Percentiles rank a stretch among this genome's conserved stretches.
Conservation (phyloP, 2,113 vertebrate species). For the Stercorarius parasiticus region DNA sequence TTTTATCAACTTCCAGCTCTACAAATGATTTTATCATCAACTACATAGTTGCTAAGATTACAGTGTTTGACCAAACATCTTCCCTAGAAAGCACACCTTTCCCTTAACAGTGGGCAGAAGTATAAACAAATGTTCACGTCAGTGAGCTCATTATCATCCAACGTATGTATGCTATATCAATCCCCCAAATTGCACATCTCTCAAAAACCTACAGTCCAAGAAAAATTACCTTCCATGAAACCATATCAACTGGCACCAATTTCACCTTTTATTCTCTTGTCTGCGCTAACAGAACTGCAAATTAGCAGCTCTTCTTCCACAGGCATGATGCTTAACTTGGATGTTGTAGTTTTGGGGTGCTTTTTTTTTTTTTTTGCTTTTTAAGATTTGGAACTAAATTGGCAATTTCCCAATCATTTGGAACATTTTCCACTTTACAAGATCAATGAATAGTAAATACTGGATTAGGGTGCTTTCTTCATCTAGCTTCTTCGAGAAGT, state of each 20-base stretch:
- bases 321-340: neutral
- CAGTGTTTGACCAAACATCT: neutral
- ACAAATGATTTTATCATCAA: neutral
- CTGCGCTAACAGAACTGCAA: neutral
- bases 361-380: neutral
- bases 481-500: neutral
- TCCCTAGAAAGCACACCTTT: neutral
- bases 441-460: neutral
- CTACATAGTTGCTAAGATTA: neutral
- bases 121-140: neutral
- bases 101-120: neutral
- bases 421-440: neutral
- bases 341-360: neutral
- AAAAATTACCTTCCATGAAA: neutral
- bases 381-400: neutral
- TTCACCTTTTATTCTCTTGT: neutral
- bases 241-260: neutral
- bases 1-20: neutral
- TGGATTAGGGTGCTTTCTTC: neutral
- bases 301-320: neutral
- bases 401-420: neutral
- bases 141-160: neutral
- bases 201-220: neutral
- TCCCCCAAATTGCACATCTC: neutral
- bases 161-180: neutral